Evolutionary conservation across 2,888 invertebrate genomes (phyloP).

Genomic region (Cenopis cana): DNA sequence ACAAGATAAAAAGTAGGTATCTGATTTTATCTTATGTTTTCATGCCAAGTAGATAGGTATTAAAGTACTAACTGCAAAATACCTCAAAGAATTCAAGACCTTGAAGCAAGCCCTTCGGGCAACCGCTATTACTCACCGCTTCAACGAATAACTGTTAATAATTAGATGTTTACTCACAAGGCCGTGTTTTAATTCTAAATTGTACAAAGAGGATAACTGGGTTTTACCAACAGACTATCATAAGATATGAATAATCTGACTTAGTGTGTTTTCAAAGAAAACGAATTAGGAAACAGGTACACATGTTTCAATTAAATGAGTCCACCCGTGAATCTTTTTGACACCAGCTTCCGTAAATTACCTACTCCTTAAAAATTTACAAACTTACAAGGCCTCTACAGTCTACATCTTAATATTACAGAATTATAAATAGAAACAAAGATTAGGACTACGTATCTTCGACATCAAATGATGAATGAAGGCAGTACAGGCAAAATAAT

Average conservation of each 20-base stretch:
- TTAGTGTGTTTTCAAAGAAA: neutral
- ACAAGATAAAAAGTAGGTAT: neutral
- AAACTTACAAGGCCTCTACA: too few relatives aligned
- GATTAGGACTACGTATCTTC: too few relatives aligned
- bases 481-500: too few relatives aligned
- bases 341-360: too few relatives aligned
- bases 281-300: neutral
- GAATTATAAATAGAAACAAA: too few relatives aligned
- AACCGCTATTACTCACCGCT: slow-evolving; percentile 28
- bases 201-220: slow-evolving; percentile 18
- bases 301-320: too few relatives aligned
- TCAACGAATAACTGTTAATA: slow-evolving; percentile 23
- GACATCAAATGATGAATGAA: too few relatives aligned
- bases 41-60: too few relatives aligned
- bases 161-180: slow-evolving; percentile 32
- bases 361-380: too few relatives aligned
- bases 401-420: too few relatives aligned
- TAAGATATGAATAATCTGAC: slow-evolving; percentile 17
- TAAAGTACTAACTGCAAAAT: neutral
- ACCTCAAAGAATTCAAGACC: slow-evolving; percentile 5
- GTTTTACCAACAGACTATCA: neutral
- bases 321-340: too few relatives aligned
- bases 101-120: slow-evolving; percentile 14
- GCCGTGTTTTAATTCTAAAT: slow-evolving; percentile 20
- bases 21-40: neutral